Base-by-base conservation (phyloP, 2,888 invertebrate genomes). In the Anoplius nigerrimus region DNA sequence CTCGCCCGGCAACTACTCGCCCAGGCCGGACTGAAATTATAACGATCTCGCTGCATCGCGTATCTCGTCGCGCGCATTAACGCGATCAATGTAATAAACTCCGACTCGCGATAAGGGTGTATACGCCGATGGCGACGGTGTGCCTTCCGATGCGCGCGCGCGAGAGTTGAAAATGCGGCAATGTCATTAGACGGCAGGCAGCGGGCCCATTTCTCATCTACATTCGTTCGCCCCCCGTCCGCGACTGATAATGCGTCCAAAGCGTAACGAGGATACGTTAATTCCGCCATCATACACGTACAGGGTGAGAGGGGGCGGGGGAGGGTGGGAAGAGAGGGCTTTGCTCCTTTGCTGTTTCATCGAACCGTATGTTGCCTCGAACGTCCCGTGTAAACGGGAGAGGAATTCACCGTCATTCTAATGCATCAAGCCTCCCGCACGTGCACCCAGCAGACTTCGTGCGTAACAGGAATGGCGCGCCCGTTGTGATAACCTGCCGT, bases 401-500 rank as follows among this genome's bases (percentile, higher is more conserved):
- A 18, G 48, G 18, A 18, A 56, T 27, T 55, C 21, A 45, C 55
- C 76, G 61, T 74, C 76, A 74, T 79, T 75, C 75, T 61, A 69
- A 78, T 75, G 77, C 77, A 75, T 78, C 75, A 72, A 77, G 71
- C 59, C 65, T 16, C 68, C 56, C 62, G 69, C 69, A 64, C 72
- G 73, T 71, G 59, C 66, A 64, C 52, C 73, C 66, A 65, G 60
- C 75, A 73, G 69, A 64, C 69, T 75, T 72, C 75, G 71, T 75
- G 74, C 78, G 76, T 78, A 78, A 79, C 76, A 72, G 75, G 71
- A 74, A 66, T 61, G 69, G 66, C 51, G 56, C 65, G 74, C 66
- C 74, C 69, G 56, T 67, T 71, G 75, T 71, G 75, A 78, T 78
- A 74, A 71, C 69, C 65, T 58, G 56, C 59, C 75, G 66, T 54